These are phyloP conservation scores for Typhlichthys eigenmanni DNA, from an alignment of 2,797 vertebrate species.

Conservation along the genomic window DNA sequence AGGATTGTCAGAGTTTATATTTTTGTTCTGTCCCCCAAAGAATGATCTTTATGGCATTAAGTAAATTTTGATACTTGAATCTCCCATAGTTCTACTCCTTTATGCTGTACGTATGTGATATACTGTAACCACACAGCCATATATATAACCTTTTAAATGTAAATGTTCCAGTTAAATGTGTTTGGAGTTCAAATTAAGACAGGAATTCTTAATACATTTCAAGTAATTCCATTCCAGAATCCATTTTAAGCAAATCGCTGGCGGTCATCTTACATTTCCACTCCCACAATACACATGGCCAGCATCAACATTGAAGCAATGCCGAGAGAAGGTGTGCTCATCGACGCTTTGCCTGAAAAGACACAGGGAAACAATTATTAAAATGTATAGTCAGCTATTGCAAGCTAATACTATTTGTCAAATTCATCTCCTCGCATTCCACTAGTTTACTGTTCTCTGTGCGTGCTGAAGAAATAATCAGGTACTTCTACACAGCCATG, in stretches of 20 bases:
- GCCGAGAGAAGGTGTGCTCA: constrained; percentile 65
- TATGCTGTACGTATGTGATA: too few species aligned
- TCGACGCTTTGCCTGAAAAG: constrained; percentile 64
- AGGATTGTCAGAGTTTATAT: too few species aligned
- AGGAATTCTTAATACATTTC: constrained; percentile 17
- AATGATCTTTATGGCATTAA: neutral
- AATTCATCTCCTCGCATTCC: too few species aligned
- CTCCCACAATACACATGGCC: constrained; percentile 77
- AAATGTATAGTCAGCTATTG: too few species aligned
- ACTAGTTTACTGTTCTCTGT: too few species aligned
- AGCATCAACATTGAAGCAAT: constrained; percentile 78
- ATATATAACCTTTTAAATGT: constrained; percentile 8
- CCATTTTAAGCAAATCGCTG: constrained; percentile 63
- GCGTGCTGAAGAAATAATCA: too few species aligned
- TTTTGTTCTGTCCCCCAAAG: neutral
- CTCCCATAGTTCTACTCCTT: too few species aligned
- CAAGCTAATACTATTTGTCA: too few species aligned
- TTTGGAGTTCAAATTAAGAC: constrained; percentile 21
- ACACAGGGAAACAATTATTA: too few species aligned
- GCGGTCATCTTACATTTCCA: constrained; percentile 76
- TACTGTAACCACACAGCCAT: too few species aligned
- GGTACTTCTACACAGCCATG: too few species aligned
- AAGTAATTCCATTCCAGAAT: constrained; percentile 64
- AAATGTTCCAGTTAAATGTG: constrained; percentile 8
- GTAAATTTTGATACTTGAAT: too few species aligned